Percentiles rank a stretch among this genome's conserved stretches.
Conservation (phyloP, 2,797 vertebrate genomes). For the Sebastolobus altivelis region DNA sequence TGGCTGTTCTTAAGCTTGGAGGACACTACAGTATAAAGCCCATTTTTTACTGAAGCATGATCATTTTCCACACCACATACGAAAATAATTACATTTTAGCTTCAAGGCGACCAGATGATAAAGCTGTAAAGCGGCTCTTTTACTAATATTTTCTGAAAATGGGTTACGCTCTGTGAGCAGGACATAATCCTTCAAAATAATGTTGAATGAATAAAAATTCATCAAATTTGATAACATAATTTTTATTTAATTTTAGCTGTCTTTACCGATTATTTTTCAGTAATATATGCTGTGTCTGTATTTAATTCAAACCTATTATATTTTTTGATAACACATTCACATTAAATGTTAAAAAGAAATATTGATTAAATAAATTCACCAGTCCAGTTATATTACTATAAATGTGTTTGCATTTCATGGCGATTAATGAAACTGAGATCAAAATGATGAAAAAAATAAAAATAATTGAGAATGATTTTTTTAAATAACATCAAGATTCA, state of each 20-base stretch:
- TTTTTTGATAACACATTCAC: not conserved
- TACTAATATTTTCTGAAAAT: not conserved
- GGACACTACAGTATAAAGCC: not conserved
- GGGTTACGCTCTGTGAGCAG: not conserved
- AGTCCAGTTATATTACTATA: not conserved
- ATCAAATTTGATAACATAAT: not conserved
- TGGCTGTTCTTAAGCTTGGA: constrained; percentile 31
- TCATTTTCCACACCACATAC: not conserved
- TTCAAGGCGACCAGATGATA: not conserved
- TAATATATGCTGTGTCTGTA: not conserved
- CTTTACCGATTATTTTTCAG: not conserved
- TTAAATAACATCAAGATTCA: not conserved
- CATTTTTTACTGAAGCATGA: not conserved
- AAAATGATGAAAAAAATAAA: not conserved
- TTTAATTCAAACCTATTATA: not conserved
- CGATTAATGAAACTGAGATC: not conserved
- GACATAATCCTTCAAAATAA: not conserved
- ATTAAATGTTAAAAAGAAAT: not conserved
- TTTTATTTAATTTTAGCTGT: not conserved
- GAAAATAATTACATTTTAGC: constrained; percentile 14
- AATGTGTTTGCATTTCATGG: not conserved
- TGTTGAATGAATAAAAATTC: not conserved
- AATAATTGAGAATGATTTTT: rapidly evolving
- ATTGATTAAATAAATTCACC: not conserved
- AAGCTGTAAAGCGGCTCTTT: not conserved